A percentile compares a stretch with the other conserved stretches of the same genome.
Conservation (phyloP, 2,113 vertebrate species). For the Zosterops lateralis region DNA sequence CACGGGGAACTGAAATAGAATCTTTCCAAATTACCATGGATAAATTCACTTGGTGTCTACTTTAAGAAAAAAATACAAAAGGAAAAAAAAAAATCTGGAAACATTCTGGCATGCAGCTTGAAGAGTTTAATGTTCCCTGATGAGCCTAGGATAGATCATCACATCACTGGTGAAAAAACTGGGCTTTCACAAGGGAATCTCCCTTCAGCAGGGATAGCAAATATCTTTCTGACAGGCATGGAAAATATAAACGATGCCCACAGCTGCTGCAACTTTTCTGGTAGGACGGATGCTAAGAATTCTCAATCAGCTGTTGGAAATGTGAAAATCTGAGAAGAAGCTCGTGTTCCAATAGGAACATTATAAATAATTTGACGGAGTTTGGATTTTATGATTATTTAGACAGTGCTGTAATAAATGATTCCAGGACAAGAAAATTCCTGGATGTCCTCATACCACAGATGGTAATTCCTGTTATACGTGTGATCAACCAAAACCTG, state of each 20-base stretch:
- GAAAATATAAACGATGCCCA: not conserved
- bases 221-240: slow-evolving; percentile 1
- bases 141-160: not conserved
- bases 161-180: not conserved
- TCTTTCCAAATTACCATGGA: slow-evolving; percentile 26
- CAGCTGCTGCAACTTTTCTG: slow-evolving; percentile 8
- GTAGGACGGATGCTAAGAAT: slow-evolving; percentile 35
- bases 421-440: slow-evolving; percentile 60
- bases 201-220: not conserved
- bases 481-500: not conserved
- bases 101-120: not conserved
- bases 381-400: slow-evolving; percentile 54
- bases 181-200: slow-evolving; percentile 9
- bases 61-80: not conserved
- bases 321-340: not conserved
- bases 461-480: slow-evolving; percentile 34
- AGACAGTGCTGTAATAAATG: slow-evolving; percentile 33
- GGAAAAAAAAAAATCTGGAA: slow-evolving; percentile 4
- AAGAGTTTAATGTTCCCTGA: not conserved
- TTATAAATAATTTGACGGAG: slow-evolving; percentile 17
- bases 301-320: slow-evolving; percentile 46
- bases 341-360: slow-evolving; percentile 44
- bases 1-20: slow-evolving; percentile 25
- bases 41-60: slow-evolving; percentile 6
- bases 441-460: slow-evolving; percentile 59